These are phyloP conservation scores for Magallana ariakensis DNA, from an alignment of 1,140 invertebrate species.

Conservation along the genomic window DNA sequence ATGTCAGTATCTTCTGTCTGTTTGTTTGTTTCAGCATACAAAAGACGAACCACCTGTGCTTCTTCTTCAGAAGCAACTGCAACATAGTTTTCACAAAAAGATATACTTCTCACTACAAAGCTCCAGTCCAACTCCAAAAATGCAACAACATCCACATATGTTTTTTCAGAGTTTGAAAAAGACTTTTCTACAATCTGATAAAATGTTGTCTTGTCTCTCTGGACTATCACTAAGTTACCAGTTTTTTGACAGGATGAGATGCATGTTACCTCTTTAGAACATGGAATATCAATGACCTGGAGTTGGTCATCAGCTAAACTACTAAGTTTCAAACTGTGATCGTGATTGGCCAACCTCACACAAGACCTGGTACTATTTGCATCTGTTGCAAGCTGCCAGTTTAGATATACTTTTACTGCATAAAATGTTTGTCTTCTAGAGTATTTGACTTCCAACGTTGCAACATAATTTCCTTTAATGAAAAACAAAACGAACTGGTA, in stretches of 20 bases:
- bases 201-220: slow-evolving; percentile 41
- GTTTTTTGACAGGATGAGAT: slow-evolving; percentile 49
- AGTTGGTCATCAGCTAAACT: slow-evolving; percentile 1
- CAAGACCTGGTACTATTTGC: slow-evolving; percentile 3
- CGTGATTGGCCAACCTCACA: slow-evolving; percentile 50
- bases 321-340: slow-evolving; percentile 43
- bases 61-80: slow-evolving; percentile 48
- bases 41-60: slow-evolving; percentile 48
- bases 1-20: slow-evolving; percentile 11
- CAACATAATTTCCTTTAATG: slow-evolving; percentile 52
- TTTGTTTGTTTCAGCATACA: slow-evolving; percentile 48
- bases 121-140: slow-evolving; percentile 55
- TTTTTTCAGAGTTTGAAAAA: slow-evolving; percentile 48
- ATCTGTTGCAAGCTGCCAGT: slow-evolving; percentile 47
- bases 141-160: slow-evolving; percentile 49
- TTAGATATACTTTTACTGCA: slow-evolving; percentile 52
- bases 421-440: slow-evolving; percentile 45
- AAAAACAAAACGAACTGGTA: too few relatives aligned
- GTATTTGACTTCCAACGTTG: slow-evolving; percentile 50
- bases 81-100: slow-evolving; percentile 51
- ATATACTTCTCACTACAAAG: slow-evolving; percentile 43
- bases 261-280: slow-evolving; percentile 23
- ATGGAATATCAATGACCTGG: slow-evolving; percentile 57
- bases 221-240: slow-evolving; percentile 47
- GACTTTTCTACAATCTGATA: slow-evolving; percentile 56